Evolutionary conservation across 2,113 vertebrate species (phyloP).

Genomic region (chimpanzee (Pan troglodytes)): NHGRI_mPanTro3-v2.1_pri NC_072401.2:94539001-94539500

Average conservation of each 20-base stretch:
- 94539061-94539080: neutral
- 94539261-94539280: neutral
- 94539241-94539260: neutral
- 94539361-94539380: neutral
- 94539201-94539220: neutral
- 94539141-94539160: neutral
- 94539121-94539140: neutral
- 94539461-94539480: neutral
- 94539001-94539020: neutral
- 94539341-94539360: neutral
- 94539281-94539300: neutral
- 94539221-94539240: neutral
- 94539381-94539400: slow-evolving; percentile 9
- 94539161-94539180: neutral
- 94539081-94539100: neutral
- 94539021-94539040: neutral
- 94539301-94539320: neutral
- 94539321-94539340: slow-evolving; percentile 15
- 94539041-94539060: neutral
- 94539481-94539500: neutral
- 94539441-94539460: neutral
- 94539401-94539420: neutral
- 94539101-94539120: neutral
- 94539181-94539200: neutral
- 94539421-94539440: neutral